These are phyloP conservation scores for Mastigias papua DNA, from an alignment of 30 jellyfish, hydroid and myxozoan species.

Conservation along the genomic window DNA sequence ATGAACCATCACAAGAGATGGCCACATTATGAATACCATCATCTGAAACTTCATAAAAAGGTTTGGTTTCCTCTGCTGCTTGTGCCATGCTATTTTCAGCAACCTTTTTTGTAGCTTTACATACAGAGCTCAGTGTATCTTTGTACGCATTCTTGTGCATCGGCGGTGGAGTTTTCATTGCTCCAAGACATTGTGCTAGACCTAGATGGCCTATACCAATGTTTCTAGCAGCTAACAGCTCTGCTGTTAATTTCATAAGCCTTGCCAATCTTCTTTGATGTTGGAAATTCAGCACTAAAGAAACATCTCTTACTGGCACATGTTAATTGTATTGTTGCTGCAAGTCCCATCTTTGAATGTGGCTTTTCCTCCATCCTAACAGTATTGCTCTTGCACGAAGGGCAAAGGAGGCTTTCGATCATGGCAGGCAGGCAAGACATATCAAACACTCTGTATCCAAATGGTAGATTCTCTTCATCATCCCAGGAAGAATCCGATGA, in stretches of 20 bases:
- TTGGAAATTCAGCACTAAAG: background rate
- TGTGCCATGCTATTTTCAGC: constrained; percentile 15
- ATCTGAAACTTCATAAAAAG: background rate
- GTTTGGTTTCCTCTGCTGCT: constrained; percentile 23
- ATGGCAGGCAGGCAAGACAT: background rate
- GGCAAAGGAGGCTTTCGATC: background rate
- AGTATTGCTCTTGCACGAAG: background rate
- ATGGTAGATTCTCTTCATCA: background rate
- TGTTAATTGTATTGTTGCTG: background rate
- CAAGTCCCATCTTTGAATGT: constrained; percentile 6
- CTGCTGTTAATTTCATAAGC: constrained; percentile 25
- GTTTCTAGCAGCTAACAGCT: constrained; percentile 28
- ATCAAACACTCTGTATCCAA: background rate
- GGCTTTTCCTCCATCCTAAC: background rate
- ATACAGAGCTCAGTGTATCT: background rate
- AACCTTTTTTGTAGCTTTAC: constrained; percentile 5
- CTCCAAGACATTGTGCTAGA: background rate
- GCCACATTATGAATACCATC: constrained; percentile 21
- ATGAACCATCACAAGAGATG: constrained; percentile 11
- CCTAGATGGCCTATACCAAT: constrained; percentile 27
- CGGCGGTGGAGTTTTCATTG: constrained; percentile 41
- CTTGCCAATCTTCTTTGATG: constrained; percentile 11
- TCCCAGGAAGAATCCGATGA: background rate
- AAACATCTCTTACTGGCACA: background rate
- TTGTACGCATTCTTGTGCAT: constrained; percentile 6